Evolutionary conservation across 2,888 invertebrate genomes (phyloP).

Genomic region (Nudaria mundana): DNA sequence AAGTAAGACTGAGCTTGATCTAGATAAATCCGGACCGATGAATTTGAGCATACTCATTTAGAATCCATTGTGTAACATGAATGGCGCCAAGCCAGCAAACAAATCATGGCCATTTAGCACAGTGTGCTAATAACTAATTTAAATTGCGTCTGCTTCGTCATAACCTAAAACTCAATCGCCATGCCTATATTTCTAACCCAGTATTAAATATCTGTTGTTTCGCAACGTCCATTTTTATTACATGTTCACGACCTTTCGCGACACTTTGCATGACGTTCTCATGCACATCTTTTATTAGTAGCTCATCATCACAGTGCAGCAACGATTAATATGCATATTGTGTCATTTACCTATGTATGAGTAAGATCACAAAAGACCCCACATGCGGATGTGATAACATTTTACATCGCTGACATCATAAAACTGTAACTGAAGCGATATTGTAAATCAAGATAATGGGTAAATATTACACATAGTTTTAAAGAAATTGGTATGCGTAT

Average conservation of each 20-base stretch:
- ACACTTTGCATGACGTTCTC: no score
- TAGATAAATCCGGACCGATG: constrained; percentile 10
- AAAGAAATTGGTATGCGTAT: constrained; percentile 11
- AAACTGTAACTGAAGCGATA: constrained; percentile 32
- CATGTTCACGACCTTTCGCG: no score
- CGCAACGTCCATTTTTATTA: no score
- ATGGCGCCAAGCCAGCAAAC: constrained; percentile 56
- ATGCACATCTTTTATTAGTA: no score
- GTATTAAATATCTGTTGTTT: background rate
- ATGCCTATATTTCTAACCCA: background rate
- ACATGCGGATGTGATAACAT: constrained; percentile 69
- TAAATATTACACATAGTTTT: constrained; percentile 15
- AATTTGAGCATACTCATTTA: constrained; percentile 18
- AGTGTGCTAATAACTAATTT: constrained; percentile 48
- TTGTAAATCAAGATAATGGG: constrained; percentile 26
- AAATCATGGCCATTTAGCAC: constrained; percentile 46
- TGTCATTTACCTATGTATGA: no score
- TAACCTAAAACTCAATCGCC: no score
- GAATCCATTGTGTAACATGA: constrained; percentile 40
- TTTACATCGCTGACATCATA: constrained; percentile 63
- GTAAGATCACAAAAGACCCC: constrained; percentile 45
- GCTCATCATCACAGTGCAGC: constrained; percentile 1
- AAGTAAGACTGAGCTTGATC: no score
- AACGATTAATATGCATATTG: constrained; percentile 7
- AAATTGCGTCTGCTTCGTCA: constrained; percentile 16